phyloP scores from a whole-genome alignment of 1,140 invertebrate genomes.

The Ctenoplectra terminalis region DNA sequence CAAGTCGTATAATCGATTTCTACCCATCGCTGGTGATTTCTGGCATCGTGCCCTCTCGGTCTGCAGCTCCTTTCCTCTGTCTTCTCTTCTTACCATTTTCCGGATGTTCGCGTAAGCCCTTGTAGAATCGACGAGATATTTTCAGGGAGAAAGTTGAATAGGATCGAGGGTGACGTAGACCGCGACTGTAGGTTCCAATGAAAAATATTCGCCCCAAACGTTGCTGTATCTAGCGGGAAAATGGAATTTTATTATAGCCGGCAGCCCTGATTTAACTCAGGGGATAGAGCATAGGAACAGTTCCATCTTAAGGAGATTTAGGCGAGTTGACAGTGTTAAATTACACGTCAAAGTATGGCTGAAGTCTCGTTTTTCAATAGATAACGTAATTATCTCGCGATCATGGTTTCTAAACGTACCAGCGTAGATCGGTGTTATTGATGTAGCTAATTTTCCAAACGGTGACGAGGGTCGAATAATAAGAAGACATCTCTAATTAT shows the following conservation, averaged over 20 bases:
- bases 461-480: too few species aligned
- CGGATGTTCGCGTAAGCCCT: slow-evolving; percentile 2
- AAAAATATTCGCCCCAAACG: slow-evolving; percentile 37
- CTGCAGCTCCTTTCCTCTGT: neutral
- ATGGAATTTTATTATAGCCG: slow-evolving; percentile 35
- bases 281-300: neutral
- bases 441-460: neutral
- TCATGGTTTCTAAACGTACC: too few species aligned
- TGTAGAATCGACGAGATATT: slow-evolving; percentile 28
- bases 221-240: slow-evolving; percentile 6
- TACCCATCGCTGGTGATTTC: neutral
- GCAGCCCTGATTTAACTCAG: neutral
- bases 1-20: slow-evolving; percentile 19
- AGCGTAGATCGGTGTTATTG: neutral
- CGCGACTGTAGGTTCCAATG: neutral
- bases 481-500: too few species aligned
- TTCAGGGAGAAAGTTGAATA: neutral
- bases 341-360: neutral
- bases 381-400: neutral
- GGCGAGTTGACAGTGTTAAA: slow-evolving; percentile 4
- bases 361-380: neutral
- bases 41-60: slow-evolving; percentile 13
- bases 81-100: neutral
- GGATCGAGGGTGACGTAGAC: neutral
- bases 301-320: neutral